phyloP scores from a whole-genome alignment of 1,140 invertebrate genomes.

The Tenebrio molitor region DNA sequence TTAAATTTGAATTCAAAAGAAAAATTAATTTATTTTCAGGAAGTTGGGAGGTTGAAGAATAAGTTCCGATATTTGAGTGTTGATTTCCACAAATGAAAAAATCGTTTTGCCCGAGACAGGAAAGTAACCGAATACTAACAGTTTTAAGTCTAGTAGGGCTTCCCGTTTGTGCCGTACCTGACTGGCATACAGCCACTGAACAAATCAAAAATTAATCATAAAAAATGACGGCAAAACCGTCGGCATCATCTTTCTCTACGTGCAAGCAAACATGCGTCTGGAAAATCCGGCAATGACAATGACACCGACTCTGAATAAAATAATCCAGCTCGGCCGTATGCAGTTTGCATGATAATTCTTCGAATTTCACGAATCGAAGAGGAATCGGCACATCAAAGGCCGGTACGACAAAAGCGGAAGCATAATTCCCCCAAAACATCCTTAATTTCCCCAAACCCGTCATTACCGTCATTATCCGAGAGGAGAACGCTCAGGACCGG shows the following conservation, averaged over 20 bases:
- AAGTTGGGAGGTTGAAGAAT: no score
- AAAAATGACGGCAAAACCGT: not conserved
- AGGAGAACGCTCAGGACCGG: not conserved
- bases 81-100: no score
- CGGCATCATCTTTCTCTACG: not conserved
- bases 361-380: no score
- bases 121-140: constrained; percentile 33
- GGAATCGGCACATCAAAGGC: not conserved
- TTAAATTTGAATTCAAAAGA: no score
- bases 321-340: no score
- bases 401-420: constrained; percentile 4
- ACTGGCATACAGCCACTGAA: not conserved
- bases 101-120: constrained; percentile 22
- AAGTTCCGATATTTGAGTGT: no score
- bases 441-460: not conserved
- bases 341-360: no score
- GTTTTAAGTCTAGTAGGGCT: constrained; percentile 7
- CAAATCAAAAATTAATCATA: constrained; percentile 16
- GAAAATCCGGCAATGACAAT: constrained; percentile 18
- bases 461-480: constrained; percentile 2
- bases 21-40: no score
- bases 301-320: constrained; percentile 8
- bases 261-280: constrained; percentile 5
- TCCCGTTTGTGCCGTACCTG: constrained; percentile 19
- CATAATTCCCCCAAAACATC: constrained; percentile 1